phyloP scores from a whole-genome alignment of 2,888 invertebrate genomes.

The Agonopterix subpropinquella region DNA sequence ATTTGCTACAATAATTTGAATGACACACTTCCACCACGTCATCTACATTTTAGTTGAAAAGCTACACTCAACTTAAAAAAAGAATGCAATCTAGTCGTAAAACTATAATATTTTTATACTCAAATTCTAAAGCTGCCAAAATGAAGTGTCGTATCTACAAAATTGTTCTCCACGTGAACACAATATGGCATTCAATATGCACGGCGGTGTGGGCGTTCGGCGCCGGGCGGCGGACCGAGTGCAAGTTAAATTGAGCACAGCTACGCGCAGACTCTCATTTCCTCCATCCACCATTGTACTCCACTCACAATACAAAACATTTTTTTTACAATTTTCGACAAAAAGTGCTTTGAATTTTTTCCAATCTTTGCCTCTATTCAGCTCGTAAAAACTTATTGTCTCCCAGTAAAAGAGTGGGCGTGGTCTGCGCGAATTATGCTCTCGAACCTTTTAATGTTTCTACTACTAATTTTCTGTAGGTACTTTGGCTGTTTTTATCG shows the following conservation, averaged over 20 bases:
- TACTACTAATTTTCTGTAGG: background rate
- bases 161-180: background rate
- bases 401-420: conserved; percentile 43
- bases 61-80: no score
- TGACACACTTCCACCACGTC: no score
- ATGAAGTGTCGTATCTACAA: conserved; percentile 1
- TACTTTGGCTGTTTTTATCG: background rate
- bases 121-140: background rate
- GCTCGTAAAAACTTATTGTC: conserved; percentile 64
- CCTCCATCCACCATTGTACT: conserved; percentile 68
- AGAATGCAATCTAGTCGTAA: no score
- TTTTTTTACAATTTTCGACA: conserved; percentile 68
- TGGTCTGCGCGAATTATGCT: conserved; percentile 18
- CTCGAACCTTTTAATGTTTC: background rate
- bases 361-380: conserved; percentile 72
- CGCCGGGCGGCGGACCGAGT: conserved; percentile 18
- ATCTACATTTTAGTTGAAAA: no score
- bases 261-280: conserved; percentile 72
- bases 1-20: no score
- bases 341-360: conserved; percentile 72
- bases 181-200: conserved; percentile 6
- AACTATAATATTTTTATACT: no score
- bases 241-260: conserved; percentile 69
- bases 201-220: background rate
- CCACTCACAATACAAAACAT: conserved; percentile 73